These are phyloP conservation scores for Zaprionus tsacasi DNA, from an alignment of 1,140 invertebrate genomes.

Conservation along the genomic window DNA sequence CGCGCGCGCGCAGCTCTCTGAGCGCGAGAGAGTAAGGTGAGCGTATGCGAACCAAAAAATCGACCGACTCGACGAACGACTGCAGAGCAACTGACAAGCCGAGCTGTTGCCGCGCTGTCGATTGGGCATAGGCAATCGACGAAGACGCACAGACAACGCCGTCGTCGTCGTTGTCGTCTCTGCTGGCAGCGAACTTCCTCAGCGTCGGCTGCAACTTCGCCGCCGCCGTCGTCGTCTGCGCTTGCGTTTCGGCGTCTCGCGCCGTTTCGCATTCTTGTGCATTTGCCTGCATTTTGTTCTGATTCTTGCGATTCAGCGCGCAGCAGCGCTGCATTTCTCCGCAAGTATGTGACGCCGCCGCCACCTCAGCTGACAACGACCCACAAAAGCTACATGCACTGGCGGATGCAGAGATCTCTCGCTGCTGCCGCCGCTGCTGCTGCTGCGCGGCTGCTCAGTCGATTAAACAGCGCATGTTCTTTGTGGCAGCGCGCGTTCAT, in stretches of 20 bases:
- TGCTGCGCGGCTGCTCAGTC: slow-evolving; percentile 1
- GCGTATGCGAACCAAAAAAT: slow-evolving; percentile 23
- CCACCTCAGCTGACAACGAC: slow-evolving; percentile 40
- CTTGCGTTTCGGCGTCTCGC: slow-evolving; percentile 27
- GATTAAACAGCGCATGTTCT: slow-evolving; percentile 63
- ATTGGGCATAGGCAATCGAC: slow-evolving; percentile 13
- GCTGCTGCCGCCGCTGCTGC: not conserved
- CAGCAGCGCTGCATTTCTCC: slow-evolving; percentile 65
- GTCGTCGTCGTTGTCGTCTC: not conserved
- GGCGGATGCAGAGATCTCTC: slow-evolving; percentile 40
- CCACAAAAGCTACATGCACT: slow-evolving; percentile 59
- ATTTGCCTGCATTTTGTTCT: slow-evolving; percentile 75
- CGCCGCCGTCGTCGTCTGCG: slow-evolving; percentile 17
- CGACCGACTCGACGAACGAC: slow-evolving; percentile 54
- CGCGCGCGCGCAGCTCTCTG: slow-evolving; percentile 39
- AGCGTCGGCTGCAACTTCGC: slow-evolving; percentile 15
- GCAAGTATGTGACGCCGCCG: slow-evolving; percentile 51
- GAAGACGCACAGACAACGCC: not conserved
- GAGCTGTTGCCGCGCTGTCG: slow-evolving; percentile 15
- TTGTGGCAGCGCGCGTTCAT: slow-evolving; percentile 63
- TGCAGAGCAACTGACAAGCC: slow-evolving; percentile 63
- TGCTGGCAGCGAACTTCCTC: not conserved
- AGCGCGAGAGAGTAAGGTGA: not conserved
- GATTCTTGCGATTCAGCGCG: slow-evolving; percentile 55
- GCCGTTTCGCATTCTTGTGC: slow-evolving; percentile 73